Conservation (phyloP, 2,888 invertebrate species). For the Trachelus tabidus region DNA sequence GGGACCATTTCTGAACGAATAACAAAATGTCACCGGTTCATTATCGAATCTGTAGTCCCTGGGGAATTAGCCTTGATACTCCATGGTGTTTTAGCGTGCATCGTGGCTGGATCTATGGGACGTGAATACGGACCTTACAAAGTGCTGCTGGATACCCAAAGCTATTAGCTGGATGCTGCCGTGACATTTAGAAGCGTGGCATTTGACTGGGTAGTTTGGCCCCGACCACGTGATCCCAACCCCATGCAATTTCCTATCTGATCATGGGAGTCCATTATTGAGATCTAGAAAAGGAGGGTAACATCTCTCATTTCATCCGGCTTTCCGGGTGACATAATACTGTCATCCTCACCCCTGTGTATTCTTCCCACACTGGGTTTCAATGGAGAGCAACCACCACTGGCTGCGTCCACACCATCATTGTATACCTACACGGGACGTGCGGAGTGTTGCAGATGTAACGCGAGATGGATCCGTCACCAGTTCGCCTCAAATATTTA, state of each 20-base stretch:
- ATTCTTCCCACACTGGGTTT: conserved; percentile 56
- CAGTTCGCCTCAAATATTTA: conserved; percentile 22
- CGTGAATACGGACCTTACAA: neutral
- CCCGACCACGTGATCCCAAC: conserved; percentile 45
- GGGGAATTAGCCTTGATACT: neutral
- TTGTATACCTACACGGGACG: neutral
- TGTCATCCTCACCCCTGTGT: conserved; percentile 46
- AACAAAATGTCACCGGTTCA: neutral
- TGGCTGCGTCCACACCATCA: neutral
- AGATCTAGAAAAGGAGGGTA: conserved; percentile 26
- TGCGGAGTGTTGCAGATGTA: conserved; percentile 3
- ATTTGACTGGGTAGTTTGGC: conserved; percentile 45
- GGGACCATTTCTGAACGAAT: neutral
- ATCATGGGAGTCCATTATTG: conserved; percentile 46
- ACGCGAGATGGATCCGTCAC: conserved; percentile 22
- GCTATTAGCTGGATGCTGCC: conserved; percentile 57
- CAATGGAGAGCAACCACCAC: conserved; percentile 24
- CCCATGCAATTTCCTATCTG: conserved; percentile 54
- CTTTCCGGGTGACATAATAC: conserved; percentile 49
- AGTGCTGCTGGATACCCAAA: neutral
- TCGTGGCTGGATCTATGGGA: neutral
- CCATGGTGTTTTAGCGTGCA: neutral
- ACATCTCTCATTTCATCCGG: conserved; percentile 51
- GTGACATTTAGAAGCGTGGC: conserved; percentile 56
- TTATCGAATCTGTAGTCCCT: neutral